Conservation (phyloP, 2,113 vertebrate genomes). For the Oncorhynchus gorbuscha region DNA sequence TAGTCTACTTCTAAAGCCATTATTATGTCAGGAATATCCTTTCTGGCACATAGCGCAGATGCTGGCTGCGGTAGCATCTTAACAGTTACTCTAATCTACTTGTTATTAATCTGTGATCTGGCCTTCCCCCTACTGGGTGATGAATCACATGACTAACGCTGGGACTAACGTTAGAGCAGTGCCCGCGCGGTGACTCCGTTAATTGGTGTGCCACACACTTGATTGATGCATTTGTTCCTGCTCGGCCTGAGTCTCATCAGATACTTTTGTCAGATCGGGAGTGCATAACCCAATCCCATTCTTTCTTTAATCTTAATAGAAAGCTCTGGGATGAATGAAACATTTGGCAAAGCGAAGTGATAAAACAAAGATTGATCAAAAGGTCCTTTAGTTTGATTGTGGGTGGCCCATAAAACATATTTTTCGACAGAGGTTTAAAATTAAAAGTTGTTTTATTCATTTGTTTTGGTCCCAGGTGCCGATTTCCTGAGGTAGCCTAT, state of each 20-base stretch:
- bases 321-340: conserved; percentile 35
- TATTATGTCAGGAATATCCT: conserved; percentile 43
- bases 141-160: conserved; percentile 59
- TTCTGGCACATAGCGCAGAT: conserved; percentile 46
- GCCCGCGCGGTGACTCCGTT: conserved; percentile 64
- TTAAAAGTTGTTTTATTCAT: conserved; percentile 32
- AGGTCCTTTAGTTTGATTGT: conserved; percentile 22
- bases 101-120: conserved; percentile 71
- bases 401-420: conserved; percentile 19
- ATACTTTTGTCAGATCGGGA: conserved; percentile 53
- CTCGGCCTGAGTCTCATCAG: conserved; percentile 64
- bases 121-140: conserved; percentile 53
- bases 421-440: background rate
- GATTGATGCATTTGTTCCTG: conserved; percentile 71
- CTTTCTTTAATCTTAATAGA: conserved; percentile 51
- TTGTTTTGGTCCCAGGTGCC: conserved; percentile 13
- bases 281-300: conserved; percentile 3
- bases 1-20: background rate
- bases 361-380: conserved; percentile 42
- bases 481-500: conserved; percentile 2
- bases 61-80: conserved; percentile 62
- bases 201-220: conserved; percentile 69
- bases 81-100: conserved; percentile 72
- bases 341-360: conserved; percentile 27
- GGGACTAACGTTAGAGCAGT: conserved; percentile 61